Conservation (phyloP, 2,888 invertebrate species). For the Caenorhabditis panamensis region DNA sequence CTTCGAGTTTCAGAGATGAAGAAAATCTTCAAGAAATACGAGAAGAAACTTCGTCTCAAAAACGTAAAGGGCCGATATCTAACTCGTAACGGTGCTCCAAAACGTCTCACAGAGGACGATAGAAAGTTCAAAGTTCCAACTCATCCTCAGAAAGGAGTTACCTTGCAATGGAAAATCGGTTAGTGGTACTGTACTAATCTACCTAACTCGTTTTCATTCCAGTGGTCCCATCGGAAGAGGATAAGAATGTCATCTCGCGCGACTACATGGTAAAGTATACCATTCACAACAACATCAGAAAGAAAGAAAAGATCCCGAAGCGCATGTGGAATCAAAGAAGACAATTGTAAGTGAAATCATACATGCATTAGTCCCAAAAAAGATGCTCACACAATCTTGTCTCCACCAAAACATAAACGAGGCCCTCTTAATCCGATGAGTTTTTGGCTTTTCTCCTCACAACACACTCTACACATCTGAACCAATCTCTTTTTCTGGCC, state of each 20-base stretch:
- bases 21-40: slow-evolving; percentile 19
- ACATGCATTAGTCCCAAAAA: background rate
- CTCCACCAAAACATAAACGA: background rate
- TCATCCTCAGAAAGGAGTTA: background rate
- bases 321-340: slow-evolving; percentile 26
- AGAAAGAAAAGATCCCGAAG: slow-evolving; percentile 27
- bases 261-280: slow-evolving; percentile 35
- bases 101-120: background rate
- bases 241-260: background rate
- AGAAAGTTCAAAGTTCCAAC: slow-evolving; percentile 10
- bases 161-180: slow-evolving; percentile 19
- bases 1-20: background rate
- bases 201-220: background rate
- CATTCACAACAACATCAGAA: background rate
- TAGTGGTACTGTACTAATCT: background rate
- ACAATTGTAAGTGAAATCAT: slow-evolving; percentile 38
- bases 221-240: background rate
- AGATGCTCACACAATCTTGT: background rate
- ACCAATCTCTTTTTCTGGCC: background rate
- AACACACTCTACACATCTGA: slow-evolving; percentile 1
- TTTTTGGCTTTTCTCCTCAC: slow-evolving; percentile 6
- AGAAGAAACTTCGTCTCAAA: slow-evolving; percentile 3
- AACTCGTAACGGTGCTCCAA: background rate
- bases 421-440: slow-evolving; percentile 9
- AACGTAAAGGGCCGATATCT: background rate